A percentile compares a stretch with the other conserved stretches of the same genome.
Conservation (phyloP, 1,140 invertebrate species). For the Hetaerina americana region DNA sequence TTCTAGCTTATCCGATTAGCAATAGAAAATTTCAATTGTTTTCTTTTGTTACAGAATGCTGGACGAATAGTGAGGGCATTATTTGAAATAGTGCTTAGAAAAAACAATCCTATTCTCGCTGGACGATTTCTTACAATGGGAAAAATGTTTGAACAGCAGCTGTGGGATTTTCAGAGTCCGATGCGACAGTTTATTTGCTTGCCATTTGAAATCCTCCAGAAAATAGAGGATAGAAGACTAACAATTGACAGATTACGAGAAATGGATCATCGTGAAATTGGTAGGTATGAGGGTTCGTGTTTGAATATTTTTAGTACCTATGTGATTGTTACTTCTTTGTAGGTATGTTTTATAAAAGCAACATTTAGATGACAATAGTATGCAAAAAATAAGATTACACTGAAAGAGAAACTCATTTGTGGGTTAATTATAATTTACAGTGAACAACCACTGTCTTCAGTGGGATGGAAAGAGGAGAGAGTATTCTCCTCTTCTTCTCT, state of each 20-base stretch:
- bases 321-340: no score
- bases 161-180: constrained; percentile 80
- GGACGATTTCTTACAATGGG: constrained; percentile 64
- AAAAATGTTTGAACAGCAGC: constrained; percentile 79
- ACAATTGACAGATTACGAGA: constrained; percentile 66
- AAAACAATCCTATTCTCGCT: constrained; percentile 81
- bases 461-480: no score
- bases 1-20: no score
- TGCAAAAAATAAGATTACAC: no score
- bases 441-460: no score
- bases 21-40: constrained; percentile 7
- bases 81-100: constrained; percentile 85
- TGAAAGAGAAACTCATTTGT: no score
- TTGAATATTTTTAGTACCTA: no score
- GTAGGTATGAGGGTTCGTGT: no score
- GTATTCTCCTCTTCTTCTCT: no score
- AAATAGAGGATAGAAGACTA: constrained; percentile 64
- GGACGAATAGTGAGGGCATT: constrained; percentile 78
- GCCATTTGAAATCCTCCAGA: constrained; percentile 61
- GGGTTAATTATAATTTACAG: no score
- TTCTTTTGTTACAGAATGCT: constrained; percentile 59
- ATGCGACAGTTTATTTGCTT: constrained; percentile 75
- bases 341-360: no score
- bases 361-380: no score
- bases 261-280: constrained; percentile 76